Evolutionary conservation across 2,113 vertebrate species (phyloP), one percentile per base, ranked within the genome.

Genomic region (Phoxinus phoxinus): DNA sequence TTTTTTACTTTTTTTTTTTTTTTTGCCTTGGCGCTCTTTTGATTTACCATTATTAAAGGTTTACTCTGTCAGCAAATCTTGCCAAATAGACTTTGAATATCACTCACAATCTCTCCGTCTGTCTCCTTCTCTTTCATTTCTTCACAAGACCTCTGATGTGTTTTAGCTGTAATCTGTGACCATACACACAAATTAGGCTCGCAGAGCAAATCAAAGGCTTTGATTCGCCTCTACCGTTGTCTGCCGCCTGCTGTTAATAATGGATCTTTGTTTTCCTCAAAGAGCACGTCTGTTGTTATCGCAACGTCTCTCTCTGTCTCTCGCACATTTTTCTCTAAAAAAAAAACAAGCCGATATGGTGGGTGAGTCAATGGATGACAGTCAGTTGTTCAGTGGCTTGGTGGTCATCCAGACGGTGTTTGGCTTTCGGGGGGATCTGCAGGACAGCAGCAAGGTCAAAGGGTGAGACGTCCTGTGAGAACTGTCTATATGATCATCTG

Each of bases 391-490:
- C 82, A 86, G 59, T 65, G 74, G 51, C 58, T 85, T 86, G 82
- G 83, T 85, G 61, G 30, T 19, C 53, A 79, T 84, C 84, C 84
- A 88, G 75, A 25, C 48, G 15, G 2, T 79, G 73, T 73, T 51
- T 51, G 48, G 53, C 53, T 71, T 69, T 81, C 82, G 85, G 25
- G 63, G 63, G 25, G 48, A 11, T 72, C 35, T 71, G 82, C 51
- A 73, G 73, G 77, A 85, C n/a, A 6, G 69, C 53, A 11, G 41
- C 53, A 85, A 89, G 88, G 85, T 86, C 71, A 86, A 85, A 86
- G 73, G 88, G 85, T 86, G 59, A 78, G 85, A 85, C 32, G 30
- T 69, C 87, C 87, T 76, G 63, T 65, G 80, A 74, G 80, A 85
- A 48, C 73, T 6, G 79, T 75, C 63, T 69, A 77, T 81, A 41